A percentile compares a stretch with the other conserved stretches of the same genome.
Conservation (phyloP, 1,140 invertebrate genomes). For the Plectus sambesii region DNA sequence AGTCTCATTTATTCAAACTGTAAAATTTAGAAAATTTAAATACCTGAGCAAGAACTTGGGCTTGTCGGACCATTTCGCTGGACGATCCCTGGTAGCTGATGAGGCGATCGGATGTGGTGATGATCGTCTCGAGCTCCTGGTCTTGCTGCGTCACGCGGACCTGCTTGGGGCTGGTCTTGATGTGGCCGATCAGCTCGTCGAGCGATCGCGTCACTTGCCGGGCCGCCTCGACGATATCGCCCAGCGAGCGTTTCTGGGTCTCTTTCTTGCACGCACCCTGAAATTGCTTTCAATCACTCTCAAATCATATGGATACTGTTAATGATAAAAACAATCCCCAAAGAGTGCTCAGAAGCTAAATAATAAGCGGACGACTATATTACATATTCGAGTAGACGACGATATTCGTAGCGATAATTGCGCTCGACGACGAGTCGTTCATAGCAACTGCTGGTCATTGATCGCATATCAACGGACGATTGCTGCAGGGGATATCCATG, state of each 20-base stretch:
- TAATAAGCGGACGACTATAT: too few species aligned
- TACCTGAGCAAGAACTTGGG: conserved; percentile 66
- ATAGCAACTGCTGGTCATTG: too few species aligned
- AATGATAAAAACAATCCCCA: too few species aligned
- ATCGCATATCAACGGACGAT: too few species aligned
- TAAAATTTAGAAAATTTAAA: too few species aligned
- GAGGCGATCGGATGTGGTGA: conserved; percentile 75
- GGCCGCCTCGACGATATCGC: conserved; percentile 70
- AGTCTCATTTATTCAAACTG: too few species aligned
- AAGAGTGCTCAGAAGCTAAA: too few species aligned
- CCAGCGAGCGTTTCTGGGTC: conserved; percentile 47
- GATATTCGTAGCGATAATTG: too few species aligned
- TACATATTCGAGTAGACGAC: too few species aligned
- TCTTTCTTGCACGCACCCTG: conserved; percentile 14
- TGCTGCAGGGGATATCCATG: too few species aligned
- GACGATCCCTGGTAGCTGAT: conserved; percentile 68
- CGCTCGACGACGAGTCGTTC: too few species aligned
- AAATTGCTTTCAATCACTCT: conserved; percentile 9
- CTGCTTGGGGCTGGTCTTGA: conserved; percentile 54
- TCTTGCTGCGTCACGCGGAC: conserved; percentile 41
- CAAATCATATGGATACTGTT: too few species aligned
- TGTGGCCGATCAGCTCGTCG: conserved; percentile 77
- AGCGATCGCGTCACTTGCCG: conserved; percentile 75
- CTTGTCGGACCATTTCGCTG: conserved; percentile 86
- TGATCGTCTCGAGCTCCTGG: conserved; percentile 46